Conservation (phyloP, 2,113 vertebrate genomes). For the Tachysurus vachellii region DNA sequence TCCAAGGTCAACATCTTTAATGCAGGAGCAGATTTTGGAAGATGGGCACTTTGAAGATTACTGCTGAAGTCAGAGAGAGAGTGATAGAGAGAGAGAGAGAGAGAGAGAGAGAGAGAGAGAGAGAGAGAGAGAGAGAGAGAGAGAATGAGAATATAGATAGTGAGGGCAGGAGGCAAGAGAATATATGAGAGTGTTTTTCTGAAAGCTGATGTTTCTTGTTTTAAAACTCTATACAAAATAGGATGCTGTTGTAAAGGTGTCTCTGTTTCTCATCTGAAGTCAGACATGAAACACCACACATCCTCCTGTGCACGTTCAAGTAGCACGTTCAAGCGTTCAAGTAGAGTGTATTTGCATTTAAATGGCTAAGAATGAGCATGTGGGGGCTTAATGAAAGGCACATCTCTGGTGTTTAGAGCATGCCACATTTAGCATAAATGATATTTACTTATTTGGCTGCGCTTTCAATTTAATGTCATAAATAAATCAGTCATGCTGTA, state of each 20-base stretch:
- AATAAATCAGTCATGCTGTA: slow-evolving; percentile 10
- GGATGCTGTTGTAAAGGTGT: not conserved
- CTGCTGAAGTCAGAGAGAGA: slow-evolving; percentile 12
- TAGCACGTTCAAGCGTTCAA: not conserved
- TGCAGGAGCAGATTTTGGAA: slow-evolving; percentile 39
- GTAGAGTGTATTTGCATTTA: slow-evolving; percentile 8
- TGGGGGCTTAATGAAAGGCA: slow-evolving; percentile 13
- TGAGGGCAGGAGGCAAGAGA: not conserved
- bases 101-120: slow-evolving; percentile 14
- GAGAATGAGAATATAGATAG: not conserved
- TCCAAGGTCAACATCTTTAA: slow-evolving; percentile 46
- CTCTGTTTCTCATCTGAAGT: not conserved
- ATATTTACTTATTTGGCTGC: not conserved
- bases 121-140: slow-evolving; percentile 10
- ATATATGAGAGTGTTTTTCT: not conserved
- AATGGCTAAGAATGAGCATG: slow-evolving; percentile 11
- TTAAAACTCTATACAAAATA: not conserved
- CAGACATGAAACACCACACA: not conserved
- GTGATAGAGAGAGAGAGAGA: slow-evolving; percentile 28
- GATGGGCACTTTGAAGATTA: slow-evolving; percentile 35
- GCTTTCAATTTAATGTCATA: slow-evolving; percentile 18
- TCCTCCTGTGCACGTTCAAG: not conserved
- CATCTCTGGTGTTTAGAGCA: slow-evolving; percentile 3
- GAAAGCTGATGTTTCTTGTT: not conserved
- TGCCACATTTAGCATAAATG: not conserved